Conservation (phyloP, 2,888 invertebrate genomes). For the Lithophane socia region DNA sequence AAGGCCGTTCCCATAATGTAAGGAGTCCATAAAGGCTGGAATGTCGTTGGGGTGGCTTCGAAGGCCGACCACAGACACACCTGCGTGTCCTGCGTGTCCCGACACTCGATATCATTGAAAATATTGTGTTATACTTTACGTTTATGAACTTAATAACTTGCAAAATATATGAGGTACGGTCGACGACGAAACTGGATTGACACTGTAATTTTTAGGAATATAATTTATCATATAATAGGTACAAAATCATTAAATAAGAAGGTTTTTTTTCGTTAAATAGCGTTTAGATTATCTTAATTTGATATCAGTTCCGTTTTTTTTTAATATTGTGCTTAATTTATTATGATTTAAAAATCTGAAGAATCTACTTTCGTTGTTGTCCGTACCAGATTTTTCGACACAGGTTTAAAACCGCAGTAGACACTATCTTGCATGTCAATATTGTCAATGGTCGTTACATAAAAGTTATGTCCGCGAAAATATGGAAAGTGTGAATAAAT, state of each 20-base stretch:
- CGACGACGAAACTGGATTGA: neutral
- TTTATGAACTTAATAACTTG: conserved; percentile 32
- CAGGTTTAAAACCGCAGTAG: neutral
- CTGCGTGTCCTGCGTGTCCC: conserved; percentile 52
- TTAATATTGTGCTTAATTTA: neutral
- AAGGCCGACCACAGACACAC: conserved; percentile 67
- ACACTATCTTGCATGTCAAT: conserved; percentile 17
- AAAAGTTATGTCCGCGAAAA: conserved; percentile 28
- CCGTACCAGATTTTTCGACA: conserved; percentile 16
- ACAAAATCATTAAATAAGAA: neutral
- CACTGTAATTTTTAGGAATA: neutral
- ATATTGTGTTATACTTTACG: conserved; percentile 55
- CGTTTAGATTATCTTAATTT: neutral
- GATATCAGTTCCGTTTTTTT: neutral
- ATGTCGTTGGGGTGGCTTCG: conserved; percentile 70
- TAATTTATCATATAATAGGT: neutral
- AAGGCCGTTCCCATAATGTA: conserved; percentile 52
- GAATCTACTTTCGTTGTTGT: neutral
- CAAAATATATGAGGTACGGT: neutral
- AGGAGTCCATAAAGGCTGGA: conserved; percentile 60
- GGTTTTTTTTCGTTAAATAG: neutral
- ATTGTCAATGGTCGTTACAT: conserved; percentile 18
- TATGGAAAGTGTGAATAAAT: conserved; percentile 50
- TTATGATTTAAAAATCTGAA: neutral
- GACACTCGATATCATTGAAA: conserved; percentile 55